phyloP scores from a whole-genome alignment of 2,113 vertebrate genomes.

The Chaetorhynchus papuensis region DNA sequence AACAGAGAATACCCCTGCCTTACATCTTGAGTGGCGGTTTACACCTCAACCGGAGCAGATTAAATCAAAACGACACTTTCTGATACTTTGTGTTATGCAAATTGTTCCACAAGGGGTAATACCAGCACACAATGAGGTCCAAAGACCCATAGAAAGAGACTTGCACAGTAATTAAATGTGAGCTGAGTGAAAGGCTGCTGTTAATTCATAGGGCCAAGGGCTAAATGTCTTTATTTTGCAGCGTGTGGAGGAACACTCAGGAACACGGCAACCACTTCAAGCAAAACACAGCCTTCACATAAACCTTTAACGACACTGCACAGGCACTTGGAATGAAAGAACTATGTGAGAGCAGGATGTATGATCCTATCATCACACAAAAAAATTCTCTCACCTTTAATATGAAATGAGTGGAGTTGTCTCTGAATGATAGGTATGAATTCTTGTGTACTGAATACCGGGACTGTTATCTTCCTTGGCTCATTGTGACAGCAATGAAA shows the following conservation, averaged over 20 bases:
- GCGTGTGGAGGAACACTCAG: not conserved
- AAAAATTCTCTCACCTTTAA: not conserved
- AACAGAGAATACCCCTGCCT: not conserved
- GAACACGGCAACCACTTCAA: not conserved
- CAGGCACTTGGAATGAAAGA: not conserved
- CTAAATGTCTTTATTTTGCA: constrained; percentile 21
- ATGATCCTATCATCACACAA: not conserved
- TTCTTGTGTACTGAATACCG: not conserved
- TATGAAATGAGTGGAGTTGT: not conserved
- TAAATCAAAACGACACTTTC: constrained; percentile 4
- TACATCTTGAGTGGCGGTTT: not conserved
- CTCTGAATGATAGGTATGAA: not conserved
- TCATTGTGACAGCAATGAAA: not conserved
- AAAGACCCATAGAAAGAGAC: constrained; percentile 15
- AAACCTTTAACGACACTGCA: not conserved
- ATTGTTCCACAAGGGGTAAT: not conserved
- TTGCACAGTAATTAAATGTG: constrained; percentile 54
- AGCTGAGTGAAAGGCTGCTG: not conserved
- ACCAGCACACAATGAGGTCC: constrained; percentile 32
- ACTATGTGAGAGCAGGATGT: not conserved
- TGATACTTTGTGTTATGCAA: not conserved
- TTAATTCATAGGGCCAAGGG: not conserved
- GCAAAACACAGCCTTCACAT: not conserved
- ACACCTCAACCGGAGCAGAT: not conserved
- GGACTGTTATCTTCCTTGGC: not conserved